phyloP scores from a whole-genome alignment of 2,888 invertebrate species.

The Heliconius cydno region DNA sequence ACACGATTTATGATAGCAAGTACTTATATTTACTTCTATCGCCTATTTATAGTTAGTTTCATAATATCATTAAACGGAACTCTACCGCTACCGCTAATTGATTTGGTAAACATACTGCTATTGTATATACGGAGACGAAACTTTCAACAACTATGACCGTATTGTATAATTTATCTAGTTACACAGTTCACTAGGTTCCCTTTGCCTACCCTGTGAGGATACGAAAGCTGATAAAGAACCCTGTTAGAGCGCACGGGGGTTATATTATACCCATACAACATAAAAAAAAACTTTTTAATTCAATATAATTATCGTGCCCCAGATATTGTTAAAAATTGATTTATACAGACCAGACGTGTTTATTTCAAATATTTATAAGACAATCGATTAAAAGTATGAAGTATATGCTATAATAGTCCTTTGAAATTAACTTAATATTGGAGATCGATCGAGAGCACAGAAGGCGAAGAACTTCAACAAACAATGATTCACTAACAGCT shows the following conservation, averaged over 20 bases:
- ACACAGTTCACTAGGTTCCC: not conserved
- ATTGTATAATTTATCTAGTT: conserved; percentile 10
- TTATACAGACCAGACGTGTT: not conserved
- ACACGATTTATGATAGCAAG: too few species aligned
- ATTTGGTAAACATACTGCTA: conserved; percentile 4
- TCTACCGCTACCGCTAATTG: conserved; percentile 1
- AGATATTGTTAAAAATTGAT: not conserved
- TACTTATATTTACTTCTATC: not conserved
- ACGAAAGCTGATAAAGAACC: too few species aligned
- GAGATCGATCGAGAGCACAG: conserved; percentile 56
- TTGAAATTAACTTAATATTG: conserved; percentile 41
- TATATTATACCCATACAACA: too few species aligned
- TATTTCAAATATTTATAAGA: not conserved
- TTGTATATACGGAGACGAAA: conserved; percentile 7
- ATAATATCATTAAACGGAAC: conserved; percentile 20
- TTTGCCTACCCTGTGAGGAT: too few species aligned
- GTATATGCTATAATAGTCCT: not conserved
- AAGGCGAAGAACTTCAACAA: conserved; percentile 54
- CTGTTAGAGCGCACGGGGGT: too few species aligned
- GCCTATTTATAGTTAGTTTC: conserved; percentile 31
- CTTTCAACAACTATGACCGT: not conserved
- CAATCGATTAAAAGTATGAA: not conserved
- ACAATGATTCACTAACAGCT: conserved; percentile 58
- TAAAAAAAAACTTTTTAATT: not conserved
- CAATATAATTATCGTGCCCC: not conserved